Base-by-base conservation (phyloP, 2,888 invertebrate genomes). In the Zaprionus lineosus region DNA sequence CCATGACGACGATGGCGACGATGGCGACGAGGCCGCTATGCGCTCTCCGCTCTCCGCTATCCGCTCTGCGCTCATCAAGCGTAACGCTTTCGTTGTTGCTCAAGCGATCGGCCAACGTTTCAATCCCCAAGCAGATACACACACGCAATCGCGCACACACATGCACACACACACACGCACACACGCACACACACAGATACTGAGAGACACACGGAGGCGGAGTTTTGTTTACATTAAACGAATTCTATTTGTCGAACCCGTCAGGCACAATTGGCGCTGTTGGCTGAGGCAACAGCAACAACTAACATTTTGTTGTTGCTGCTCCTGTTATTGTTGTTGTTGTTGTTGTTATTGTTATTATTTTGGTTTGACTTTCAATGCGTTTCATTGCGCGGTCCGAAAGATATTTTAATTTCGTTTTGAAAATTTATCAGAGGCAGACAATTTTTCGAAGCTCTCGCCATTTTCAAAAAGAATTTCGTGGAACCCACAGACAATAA, bases 171-270 rank as follows among this genome's bases (percentile, higher is more conserved):
- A 33, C 37, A 56, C 52, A 43, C 55, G 41, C 48, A 62, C 40
- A 67, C 48, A 57, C 51, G 53, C 63, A 60, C 44, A 61, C 51
- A 52, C 67, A 55, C 29, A 19, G 39, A 21, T 39, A 51, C 29
- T 29, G 43, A 68, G 72, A 48, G 53, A 64, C 59, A 71, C 60
- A 75, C 83, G 79, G 71, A 84, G 88, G 88, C 88, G 88, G 88
- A 88, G 88, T 88, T 88, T 88, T 88, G 88, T 88, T 88, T 88
- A 88, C 84, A 83, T 88, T 88, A 75, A 69, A 83, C 65, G 76
- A 72, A 72, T 77, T 75, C 87, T 78, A 86, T 84, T 84, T 85
- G 86, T 87, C 75, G 87, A 86, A 76, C 59, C 64, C 74, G 71
- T 71, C 82, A 73, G 69, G 75, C 69, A 43, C 69, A 76, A 85